Evolutionary conservation across 2,797 vertebrate genomes (phyloP).

Genomic region (Pagetopsis macropterus): DNA sequence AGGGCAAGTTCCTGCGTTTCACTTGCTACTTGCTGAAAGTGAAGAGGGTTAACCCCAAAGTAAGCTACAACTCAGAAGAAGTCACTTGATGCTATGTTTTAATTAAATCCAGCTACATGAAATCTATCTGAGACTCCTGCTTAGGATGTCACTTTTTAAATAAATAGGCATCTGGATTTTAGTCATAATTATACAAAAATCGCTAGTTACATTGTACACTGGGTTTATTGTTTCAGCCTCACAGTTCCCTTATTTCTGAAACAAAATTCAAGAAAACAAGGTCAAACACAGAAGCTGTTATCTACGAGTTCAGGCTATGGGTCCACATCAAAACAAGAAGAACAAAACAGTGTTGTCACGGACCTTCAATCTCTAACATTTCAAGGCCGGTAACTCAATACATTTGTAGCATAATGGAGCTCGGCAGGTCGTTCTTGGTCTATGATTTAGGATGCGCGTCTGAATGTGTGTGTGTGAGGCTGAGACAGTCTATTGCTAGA

Average conservation of each 20-base stretch:
- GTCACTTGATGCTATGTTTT: not conserved
- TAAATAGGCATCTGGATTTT: constrained; percentile 15
- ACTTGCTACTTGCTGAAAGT: too few species aligned
- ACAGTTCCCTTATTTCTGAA: constrained; percentile 61
- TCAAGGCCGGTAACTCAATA: constrained; percentile 69
- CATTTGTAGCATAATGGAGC: constrained; percentile 75
- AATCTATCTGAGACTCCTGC: not conserved
- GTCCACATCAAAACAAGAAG: constrained; percentile 45
- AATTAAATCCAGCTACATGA: not conserved
- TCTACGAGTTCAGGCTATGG: constrained; percentile 39
- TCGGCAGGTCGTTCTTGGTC: constrained; percentile 60
- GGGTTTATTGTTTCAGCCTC: constrained; percentile 44
- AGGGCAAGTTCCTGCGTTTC: too few species aligned
- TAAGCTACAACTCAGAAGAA: too few species aligned
- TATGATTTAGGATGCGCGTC: constrained; percentile 65
- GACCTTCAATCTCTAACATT: constrained; percentile 37
- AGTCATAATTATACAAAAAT: constrained; percentile 35
- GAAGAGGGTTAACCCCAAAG: too few species aligned
- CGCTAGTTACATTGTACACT: constrained; percentile 14
- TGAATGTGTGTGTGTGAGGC: constrained; percentile 27
- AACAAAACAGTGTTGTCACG: constrained; percentile 33
- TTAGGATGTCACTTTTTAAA: constrained; percentile 13
- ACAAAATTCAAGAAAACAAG: constrained; percentile 61
- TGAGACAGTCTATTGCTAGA: constrained; percentile 25
- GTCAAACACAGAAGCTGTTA: constrained; percentile 47